These are phyloP conservation scores for Byasa hedistus DNA, from an alignment of 2,888 invertebrate species.

Conservation along the genomic window DNA sequence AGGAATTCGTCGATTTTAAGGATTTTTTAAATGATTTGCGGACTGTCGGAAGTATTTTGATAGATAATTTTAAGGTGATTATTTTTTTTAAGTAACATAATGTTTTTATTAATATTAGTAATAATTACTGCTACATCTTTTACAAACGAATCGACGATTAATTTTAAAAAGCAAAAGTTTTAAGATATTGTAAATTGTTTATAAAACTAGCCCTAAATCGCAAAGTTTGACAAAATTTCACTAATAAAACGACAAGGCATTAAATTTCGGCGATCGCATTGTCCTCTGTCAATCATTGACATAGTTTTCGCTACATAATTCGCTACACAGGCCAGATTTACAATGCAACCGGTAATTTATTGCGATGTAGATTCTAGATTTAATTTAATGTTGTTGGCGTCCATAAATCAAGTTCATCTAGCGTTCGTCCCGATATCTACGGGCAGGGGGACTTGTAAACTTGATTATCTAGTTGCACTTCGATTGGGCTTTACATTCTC, in stretches of 20 bases:
- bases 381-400: constrained; percentile 76
- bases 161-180: too few relatives aligned
- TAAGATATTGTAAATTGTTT: too few relatives aligned
- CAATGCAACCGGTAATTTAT: constrained; percentile 75
- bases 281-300: constrained; percentile 54
- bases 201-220: too few relatives aligned
- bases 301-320: constrained; percentile 67
- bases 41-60: too few relatives aligned
- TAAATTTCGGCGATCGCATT: constrained; percentile 6
- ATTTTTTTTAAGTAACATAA: too few relatives aligned
- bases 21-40: too few relatives aligned
- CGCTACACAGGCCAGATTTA: constrained; percentile 76
- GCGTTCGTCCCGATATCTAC: constrained; percentile 58
- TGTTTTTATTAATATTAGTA: too few relatives aligned
- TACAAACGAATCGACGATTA: too few relatives aligned
- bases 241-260: background rate
- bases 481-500: constrained; percentile 45
- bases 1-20: too few relatives aligned
- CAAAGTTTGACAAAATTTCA: background rate
- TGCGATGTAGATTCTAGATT: constrained; percentile 76
- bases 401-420: constrained; percentile 76
- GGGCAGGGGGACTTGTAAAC: constrained; percentile 56
- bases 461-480: constrained; percentile 55
- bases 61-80: too few relatives aligned
- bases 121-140: too few relatives aligned